phyloP scores from a whole-genome alignment of 2,797 vertebrate species.

The Tragelaphus eurycerus region DNA sequence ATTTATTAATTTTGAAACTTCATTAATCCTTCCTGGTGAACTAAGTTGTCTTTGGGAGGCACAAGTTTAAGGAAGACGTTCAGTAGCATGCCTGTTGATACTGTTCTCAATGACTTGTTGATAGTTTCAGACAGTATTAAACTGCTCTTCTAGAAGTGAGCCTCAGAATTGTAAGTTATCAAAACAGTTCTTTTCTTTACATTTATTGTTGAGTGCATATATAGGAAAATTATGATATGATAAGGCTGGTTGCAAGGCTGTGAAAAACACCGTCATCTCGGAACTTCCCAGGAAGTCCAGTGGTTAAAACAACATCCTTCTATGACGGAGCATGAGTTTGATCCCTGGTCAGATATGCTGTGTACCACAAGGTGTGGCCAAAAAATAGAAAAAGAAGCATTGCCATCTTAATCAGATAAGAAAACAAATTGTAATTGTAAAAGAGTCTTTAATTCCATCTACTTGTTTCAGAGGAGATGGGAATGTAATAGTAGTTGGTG shows the following conservation, averaged over 20 bases:
- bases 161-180: neutral
- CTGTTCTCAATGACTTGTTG: neutral
- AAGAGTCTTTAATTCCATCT: neutral
- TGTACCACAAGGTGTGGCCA: neutral
- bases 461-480: neutral
- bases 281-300: neutral
- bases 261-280: neutral
- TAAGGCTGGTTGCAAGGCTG: neutral
- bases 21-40: neutral
- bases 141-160: neutral
- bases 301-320: neutral
- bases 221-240: neutral
- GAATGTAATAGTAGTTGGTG: neutral
- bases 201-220: neutral
- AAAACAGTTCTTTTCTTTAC: neutral
- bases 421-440: neutral
- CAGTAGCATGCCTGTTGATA: neutral
- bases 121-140: neutral
- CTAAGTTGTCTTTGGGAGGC: neutral
- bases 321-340: neutral
- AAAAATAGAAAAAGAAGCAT: neutral
- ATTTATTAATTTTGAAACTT: slow-evolving; percentile 13
- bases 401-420: slow-evolving; percentile 11
- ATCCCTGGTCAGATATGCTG: neutral
- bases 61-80: slow-evolving; percentile 2